Percentiles rank a stretch among this genome's conserved stretches.
These are phyloP conservation scores for Ochlodes sylvanus DNA, from an alignment of 2,888 invertebrate genomes.

Conservation along the genomic window DNA sequence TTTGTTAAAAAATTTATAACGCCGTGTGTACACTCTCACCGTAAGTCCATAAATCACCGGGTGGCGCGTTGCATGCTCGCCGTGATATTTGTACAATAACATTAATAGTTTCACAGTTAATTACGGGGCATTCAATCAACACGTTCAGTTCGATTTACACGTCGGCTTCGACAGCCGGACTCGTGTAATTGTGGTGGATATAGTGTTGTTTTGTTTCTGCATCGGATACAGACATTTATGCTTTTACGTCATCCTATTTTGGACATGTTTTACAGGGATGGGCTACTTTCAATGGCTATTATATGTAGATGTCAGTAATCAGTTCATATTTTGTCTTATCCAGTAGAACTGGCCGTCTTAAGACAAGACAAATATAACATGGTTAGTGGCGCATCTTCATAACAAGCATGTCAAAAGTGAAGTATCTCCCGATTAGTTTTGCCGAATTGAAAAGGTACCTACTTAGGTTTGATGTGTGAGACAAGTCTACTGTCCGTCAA, in stretches of 20 bases:
- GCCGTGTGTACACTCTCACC: not conserved
- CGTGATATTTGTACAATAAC: conserved; percentile 16
- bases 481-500: not conserved
- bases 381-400: not conserved
- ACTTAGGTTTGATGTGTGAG: not conserved
- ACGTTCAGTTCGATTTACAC: conserved; percentile 6
- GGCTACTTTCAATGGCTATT: too few relatives aligned
- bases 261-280: not conserved
- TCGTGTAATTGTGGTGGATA: not conserved
- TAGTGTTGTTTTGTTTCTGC: not conserved
- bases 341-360: too few relatives aligned
- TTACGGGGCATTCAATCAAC: conserved; percentile 22
- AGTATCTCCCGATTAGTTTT: not conserved
- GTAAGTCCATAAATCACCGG: conserved; percentile 12
- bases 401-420: not conserved
- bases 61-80: not conserved
- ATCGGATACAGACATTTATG: too few relatives aligned
- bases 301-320: too few relatives aligned
- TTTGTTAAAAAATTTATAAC: not conserved
- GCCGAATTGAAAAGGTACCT: not conserved
- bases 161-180: not conserved
- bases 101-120: conserved; percentile 28
- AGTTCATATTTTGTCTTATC: too few relatives aligned
- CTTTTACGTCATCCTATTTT: not conserved
- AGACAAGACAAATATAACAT: too few relatives aligned